A percentile compares a stretch with the other conserved stretches of the same genome.
These are phyloP conservation scores for Axis porcinus DNA, from an alignment of 2,113 vertebrate genomes.

Conservation along the genomic window DNA sequence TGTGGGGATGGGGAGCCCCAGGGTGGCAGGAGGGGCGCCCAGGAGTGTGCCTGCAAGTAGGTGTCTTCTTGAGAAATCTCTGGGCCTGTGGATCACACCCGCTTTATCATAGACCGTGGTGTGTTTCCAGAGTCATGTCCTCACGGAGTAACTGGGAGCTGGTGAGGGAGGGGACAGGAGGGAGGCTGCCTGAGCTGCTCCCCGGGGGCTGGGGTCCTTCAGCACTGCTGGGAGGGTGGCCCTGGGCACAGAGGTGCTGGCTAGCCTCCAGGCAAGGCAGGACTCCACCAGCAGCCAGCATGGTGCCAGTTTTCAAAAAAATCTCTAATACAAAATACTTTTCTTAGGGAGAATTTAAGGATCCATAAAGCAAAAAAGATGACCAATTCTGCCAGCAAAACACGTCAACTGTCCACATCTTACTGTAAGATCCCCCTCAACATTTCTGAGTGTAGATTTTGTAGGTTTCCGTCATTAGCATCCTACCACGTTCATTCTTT, in stretches of 20 bases:
- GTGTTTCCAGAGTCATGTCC: neutral
- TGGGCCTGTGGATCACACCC: neutral
- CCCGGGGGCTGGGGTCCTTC: rapidly evolving
- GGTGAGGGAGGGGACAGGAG: rapidly evolving
- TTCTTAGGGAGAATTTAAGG: neutral
- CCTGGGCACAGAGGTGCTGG: rapidly evolving
- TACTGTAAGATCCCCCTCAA: rapidly evolving
- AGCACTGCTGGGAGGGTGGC: neutral
- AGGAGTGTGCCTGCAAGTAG: neutral
- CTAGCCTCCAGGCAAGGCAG: too few species aligned
- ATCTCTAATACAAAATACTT: neutral
- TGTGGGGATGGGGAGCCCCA: neutral
- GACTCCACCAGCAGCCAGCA: too few species aligned
- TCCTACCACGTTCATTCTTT: neutral
- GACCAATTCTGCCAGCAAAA: neutral
- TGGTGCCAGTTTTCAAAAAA: neutral
- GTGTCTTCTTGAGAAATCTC: neutral
- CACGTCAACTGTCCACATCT: rapidly evolving
- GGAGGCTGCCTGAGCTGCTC: too few species aligned
- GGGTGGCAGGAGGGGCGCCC: neutral
- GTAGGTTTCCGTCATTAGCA: neutral
- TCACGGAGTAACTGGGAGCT: neutral
- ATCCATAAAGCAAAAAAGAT: neutral
- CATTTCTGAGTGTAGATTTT: neutral
- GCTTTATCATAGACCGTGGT: neutral